A percentile compares a stretch with the other conserved stretches of the same genome.
These are phyloP conservation scores for Halichoerus grypus DNA, from an alignment of 2,113 vertebrate species.

Conservation along the genomic window DNA sequence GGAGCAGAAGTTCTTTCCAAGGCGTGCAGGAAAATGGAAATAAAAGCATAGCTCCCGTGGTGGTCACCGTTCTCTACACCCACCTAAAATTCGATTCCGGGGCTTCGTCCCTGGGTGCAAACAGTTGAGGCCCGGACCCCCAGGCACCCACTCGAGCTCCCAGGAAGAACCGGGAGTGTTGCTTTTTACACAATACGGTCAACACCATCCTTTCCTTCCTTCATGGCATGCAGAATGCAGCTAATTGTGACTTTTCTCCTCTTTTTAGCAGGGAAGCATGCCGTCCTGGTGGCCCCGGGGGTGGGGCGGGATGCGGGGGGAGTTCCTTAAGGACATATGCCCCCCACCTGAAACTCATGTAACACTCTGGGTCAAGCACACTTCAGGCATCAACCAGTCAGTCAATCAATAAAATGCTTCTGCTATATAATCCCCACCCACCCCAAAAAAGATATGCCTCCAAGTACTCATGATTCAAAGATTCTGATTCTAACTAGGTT, in stretches of 20 bases:
- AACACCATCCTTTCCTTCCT: no score
- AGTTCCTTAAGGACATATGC: no score
- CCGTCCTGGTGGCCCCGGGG: accelerated
- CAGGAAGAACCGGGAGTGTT: no score
- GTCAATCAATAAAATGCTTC: not conserved
- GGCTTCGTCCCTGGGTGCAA: no score
- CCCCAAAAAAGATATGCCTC: not conserved
- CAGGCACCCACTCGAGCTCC: not conserved
- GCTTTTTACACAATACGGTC: not conserved
- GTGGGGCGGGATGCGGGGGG: no score
- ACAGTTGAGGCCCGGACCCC: not conserved
- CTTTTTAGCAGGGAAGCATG: not conserved
- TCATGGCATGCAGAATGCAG: not conserved
- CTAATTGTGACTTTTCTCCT: not conserved
- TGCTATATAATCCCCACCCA: not conserved
- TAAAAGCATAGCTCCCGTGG: accelerated
- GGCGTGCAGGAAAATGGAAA: not conserved
- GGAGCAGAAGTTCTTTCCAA: no score
- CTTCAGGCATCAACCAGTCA: no score
- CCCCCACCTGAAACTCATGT: not conserved
- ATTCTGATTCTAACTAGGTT: not conserved
- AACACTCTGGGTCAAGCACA: not conserved
- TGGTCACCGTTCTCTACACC: accelerated
- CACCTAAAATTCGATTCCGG: not conserved
- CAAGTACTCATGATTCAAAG: no score